Evolutionary conservation across 2,888 invertebrate genomes (phyloP).

Genomic region (Rhagonycha fulva): DNA sequence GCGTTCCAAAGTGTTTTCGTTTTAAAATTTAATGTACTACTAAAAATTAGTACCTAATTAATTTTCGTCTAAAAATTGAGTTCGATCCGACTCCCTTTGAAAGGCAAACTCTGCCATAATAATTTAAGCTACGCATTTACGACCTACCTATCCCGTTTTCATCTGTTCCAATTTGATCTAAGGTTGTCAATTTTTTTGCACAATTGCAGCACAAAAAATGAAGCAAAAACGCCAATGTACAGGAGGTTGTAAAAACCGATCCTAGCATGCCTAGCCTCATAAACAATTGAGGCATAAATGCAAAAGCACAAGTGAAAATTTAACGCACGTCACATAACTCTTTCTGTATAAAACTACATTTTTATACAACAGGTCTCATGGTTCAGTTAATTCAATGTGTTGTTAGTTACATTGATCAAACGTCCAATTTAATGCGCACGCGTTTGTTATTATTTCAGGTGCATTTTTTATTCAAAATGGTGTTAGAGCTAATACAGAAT

Average conservation of each 20-base stretch:
- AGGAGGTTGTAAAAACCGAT: conserved; percentile 15
- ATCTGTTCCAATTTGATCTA: neutral
- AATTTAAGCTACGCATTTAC: neutral
- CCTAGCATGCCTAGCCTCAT: conserved; percentile 31
- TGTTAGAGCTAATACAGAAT: neutral
- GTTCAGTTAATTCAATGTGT: conserved; percentile 21
- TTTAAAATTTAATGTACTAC: too few relatives aligned
- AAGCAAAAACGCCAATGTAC: conserved; percentile 1
- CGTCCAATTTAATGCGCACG: conserved; percentile 42
- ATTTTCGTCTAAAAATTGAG: too few relatives aligned
- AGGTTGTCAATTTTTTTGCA: conserved; percentile 35
- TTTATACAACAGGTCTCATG: conserved; percentile 30
- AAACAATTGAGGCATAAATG: conserved; percentile 17
- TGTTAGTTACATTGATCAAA: conserved; percentile 48
- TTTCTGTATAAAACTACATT: conserved; percentile 15
- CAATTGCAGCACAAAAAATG: conserved; percentile 3
- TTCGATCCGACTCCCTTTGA: too few relatives aligned
- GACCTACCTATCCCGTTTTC: neutral
- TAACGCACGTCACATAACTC: conserved; percentile 26
- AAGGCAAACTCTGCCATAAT: too few relatives aligned
- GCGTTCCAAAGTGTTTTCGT: too few relatives aligned
- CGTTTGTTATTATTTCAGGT: conserved; percentile 30
- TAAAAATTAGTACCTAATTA: too few relatives aligned
- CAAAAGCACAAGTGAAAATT: conserved; percentile 8
- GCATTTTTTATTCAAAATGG: neutral